Conservation (phyloP, 1,140 invertebrate species). For the Arctopsyche grandis region DNA sequence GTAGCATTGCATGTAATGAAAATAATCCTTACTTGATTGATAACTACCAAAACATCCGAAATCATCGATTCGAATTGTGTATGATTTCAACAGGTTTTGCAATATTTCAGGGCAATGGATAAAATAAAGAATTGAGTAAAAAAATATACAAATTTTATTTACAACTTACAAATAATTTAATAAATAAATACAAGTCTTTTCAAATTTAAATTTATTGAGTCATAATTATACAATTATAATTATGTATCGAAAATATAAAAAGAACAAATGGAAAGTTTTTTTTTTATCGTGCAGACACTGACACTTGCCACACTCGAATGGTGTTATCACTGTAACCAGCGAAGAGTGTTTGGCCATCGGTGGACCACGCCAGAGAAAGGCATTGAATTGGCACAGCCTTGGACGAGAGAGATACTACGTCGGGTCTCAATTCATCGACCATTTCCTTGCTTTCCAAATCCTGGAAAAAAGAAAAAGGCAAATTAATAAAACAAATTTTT, state of each 20-base stretch:
- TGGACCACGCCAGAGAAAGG: slow-evolving; percentile 98
- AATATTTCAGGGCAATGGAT: too few relatives aligned
- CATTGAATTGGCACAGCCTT: slow-evolving; percentile 95
- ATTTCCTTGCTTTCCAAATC: slow-evolving; percentile 99
- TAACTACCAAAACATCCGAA: too few relatives aligned
- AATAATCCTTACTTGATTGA: too few relatives aligned
- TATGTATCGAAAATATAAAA: neutral
- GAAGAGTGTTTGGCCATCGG: slow-evolving; percentile 98
- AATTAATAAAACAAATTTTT: slow-evolving; percentile 12
- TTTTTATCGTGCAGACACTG: slow-evolving; percentile 76
- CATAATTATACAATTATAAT: slow-evolving; percentile 10
- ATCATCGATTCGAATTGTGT: too few relatives aligned
- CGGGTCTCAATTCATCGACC: slow-evolving; percentile 97
- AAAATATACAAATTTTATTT: slow-evolving; percentile 28
- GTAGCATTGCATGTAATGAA: too few relatives aligned
- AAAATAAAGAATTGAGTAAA: too few relatives aligned
- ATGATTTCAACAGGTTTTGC: too few relatives aligned
- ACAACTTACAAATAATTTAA: slow-evolving; percentile 21
- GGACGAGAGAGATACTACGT: slow-evolving; percentile 81
- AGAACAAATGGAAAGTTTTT: slow-evolving; percentile 7
- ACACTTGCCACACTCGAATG: slow-evolving; percentile 99
- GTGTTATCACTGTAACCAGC: slow-evolving; percentile 99
- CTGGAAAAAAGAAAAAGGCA: slow-evolving; percentile 60
- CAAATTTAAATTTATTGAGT: slow-evolving; percentile 9
- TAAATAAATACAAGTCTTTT: slow-evolving; percentile 27